Evolutionary conservation across 2,888 invertebrate species (phyloP), one percentile per base, ranked within the genome.

Genomic region (Mayetiola destructor): DNA sequence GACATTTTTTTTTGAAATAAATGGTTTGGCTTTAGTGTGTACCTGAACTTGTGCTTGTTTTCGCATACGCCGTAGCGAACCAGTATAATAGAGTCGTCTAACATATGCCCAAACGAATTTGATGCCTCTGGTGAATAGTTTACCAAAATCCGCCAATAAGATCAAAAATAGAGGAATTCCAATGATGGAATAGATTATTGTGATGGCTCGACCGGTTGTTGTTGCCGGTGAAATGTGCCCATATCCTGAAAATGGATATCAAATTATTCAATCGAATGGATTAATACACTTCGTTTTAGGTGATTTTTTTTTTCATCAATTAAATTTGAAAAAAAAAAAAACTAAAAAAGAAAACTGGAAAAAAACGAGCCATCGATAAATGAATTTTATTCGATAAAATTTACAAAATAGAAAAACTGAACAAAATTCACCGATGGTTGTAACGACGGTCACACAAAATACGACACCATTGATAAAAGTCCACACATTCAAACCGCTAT

Each of bases 91-190:
- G 3, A 90, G 73, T 59, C 90, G 76, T 56, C 90, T 73, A 14
- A 89, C 88, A 66, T 82, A 89, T 0, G 88, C 84, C 90, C 92
- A 93, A 23, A 91, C 74, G 70, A 88, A 89, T 73, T 95, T 95
- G 61, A 95, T 87, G 60, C 81, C 81, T 61, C 91, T 78, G 0
- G 94, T 95, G 68, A 97, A 88, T 10, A 91, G 77, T 75, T 92
- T 94, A 62, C 96, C 96, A 68, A 96, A 88, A 75, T 95, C 94
- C 37, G 94, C 92, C 62, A 99, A 72, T 16, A 95, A 84, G 58
- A 97, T 89, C 63, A 97, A 77, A 72, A 97, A 94, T 65, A 97
- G 77, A 0, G 97, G 97, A 65, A 97, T 96, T 12, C 97, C 97
- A 61, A 97, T 81, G 60, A 91, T 82, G 29, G 97, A 91, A 70